Percentiles rank a stretch among this genome's conserved stretches.
Evolutionary conservation across 2,888 invertebrate genomes (phyloP).

Genomic region (Fissipunctia ypsillon): DNA sequence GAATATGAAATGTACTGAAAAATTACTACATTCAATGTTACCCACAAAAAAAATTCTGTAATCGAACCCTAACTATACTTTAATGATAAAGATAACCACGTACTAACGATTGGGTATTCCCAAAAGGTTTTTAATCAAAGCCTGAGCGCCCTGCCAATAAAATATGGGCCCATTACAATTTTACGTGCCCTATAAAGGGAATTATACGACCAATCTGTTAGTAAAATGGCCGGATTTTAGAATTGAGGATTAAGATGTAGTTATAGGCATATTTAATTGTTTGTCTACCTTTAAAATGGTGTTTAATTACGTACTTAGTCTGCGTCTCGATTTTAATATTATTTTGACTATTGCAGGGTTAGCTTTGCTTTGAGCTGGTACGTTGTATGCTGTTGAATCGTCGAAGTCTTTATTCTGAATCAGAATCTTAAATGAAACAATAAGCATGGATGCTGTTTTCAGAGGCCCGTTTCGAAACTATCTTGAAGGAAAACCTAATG

Average conservation of each 20-base stretch:
- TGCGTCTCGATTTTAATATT: not conserved
- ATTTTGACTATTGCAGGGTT: not conserved
- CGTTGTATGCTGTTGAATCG: not conserved
- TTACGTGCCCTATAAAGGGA: slow-evolving; percentile 76
- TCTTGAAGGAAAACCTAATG: not conserved
- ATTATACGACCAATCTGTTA: slow-evolving; percentile 68
- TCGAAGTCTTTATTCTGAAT: not conserved
- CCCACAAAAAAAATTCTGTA: not conserved
- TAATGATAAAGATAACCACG: slow-evolving; percentile 69
- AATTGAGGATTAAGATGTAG: slow-evolving; percentile 53
- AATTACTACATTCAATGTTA: not conserved
- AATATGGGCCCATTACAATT: slow-evolving; percentile 78
- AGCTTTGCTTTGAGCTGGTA: not conserved
- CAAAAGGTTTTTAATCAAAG: slow-evolving; percentile 77
- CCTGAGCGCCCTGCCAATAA: slow-evolving; percentile 70
- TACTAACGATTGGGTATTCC: slow-evolving; percentile 69
- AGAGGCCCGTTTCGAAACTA: not conserved
- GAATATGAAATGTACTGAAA: not conserved
- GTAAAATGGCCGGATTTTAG: slow-evolving; percentile 54
- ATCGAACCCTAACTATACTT: slow-evolving; percentile 23
- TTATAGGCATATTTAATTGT: slow-evolving; percentile 54
- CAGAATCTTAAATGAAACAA: not conserved
- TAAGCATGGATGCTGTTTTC: not conserved
- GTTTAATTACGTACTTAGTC: slow-evolving; percentile 7
- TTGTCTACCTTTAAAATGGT: slow-evolving; percentile 20